phyloP scores from a whole-genome alignment of 1,140 invertebrate species.

The Tetramorium simillimum region DNA sequence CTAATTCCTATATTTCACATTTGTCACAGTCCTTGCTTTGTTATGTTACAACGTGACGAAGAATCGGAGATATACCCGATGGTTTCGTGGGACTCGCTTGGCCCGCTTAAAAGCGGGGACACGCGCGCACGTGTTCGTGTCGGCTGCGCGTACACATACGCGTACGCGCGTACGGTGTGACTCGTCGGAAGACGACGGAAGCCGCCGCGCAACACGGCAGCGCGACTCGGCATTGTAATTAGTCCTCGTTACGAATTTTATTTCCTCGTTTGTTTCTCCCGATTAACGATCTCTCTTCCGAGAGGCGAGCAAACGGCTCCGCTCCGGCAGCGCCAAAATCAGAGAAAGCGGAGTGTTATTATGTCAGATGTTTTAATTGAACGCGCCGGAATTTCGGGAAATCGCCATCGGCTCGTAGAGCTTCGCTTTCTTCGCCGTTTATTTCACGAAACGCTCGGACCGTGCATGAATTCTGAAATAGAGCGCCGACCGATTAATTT shows the following conservation, averaged over 20 bases:
- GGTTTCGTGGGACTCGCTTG: neutral
- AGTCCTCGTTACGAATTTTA: slow-evolving; percentile 61
- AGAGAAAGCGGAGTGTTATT: slow-evolving; percentile 61
- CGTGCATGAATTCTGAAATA: slow-evolving; percentile 13
- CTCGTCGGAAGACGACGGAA: slow-evolving; percentile 24
- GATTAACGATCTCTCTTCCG: slow-evolving; percentile 58
- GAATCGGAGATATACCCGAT: neutral
- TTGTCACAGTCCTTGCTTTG: neutral
- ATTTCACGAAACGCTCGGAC: slow-evolving; percentile 1
- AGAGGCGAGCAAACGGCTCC: slow-evolving; percentile 28
- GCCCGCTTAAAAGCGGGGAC: neutral
- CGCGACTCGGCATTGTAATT: slow-evolving; percentile 50
- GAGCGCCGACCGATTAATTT: neutral
- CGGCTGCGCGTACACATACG: neutral
- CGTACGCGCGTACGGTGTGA: neutral
- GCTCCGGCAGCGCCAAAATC: slow-evolving; percentile 60
- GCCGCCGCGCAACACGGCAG: slow-evolving; percentile 6
- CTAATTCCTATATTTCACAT: neutral
- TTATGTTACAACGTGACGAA: neutral
- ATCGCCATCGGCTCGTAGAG: slow-evolving; percentile 27
- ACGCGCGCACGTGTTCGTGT: neutral
- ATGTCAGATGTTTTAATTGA: slow-evolving; percentile 58
- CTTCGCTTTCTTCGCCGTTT: slow-evolving; percentile 42
- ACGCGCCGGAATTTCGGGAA: slow-evolving; percentile 55
- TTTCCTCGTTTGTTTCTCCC: slow-evolving; percentile 59